Conservation (phyloP, 2,113 vertebrate species). For the Hippocampus zosterae region DNA sequence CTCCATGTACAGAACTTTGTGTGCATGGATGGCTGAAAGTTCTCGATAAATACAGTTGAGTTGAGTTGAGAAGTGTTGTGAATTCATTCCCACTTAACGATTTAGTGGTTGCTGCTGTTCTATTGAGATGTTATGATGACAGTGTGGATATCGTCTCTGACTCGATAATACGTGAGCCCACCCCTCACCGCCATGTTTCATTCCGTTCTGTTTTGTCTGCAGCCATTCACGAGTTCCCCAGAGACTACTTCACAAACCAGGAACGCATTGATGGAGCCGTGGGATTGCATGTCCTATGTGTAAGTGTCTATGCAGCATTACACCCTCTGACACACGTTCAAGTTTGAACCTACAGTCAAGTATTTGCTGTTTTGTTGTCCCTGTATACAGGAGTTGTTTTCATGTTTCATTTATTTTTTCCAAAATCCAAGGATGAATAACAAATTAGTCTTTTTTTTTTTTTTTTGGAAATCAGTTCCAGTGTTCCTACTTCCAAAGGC, state of each 20-base stretch:
- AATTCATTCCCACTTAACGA: background rate
- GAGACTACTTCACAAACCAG: slow-evolving; percentile 86
- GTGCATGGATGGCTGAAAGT: too few relatives aligned
- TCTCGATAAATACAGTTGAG: too few relatives aligned
- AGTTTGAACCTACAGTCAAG: background rate
- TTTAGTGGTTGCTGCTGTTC: background rate
- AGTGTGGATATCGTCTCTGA: background rate
- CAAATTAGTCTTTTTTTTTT: background rate
- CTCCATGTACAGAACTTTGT: too few relatives aligned
- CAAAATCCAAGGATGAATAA: too few relatives aligned
- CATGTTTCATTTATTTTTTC: background rate
- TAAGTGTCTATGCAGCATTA: slow-evolving; percentile 73
- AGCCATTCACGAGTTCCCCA: slow-evolving; percentile 94
- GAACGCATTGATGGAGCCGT: slow-evolving; percentile 86
- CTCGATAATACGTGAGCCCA: background rate
- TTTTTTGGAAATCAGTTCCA: background rate
- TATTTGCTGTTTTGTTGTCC: background rate
- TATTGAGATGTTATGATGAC: background rate
- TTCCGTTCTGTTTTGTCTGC: slow-evolving; percentile 26
- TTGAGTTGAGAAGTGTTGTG: too few relatives aligned
- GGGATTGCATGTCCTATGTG: slow-evolving; percentile 86
- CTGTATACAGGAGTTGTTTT: background rate
- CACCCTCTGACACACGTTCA: background rate
- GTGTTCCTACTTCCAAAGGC: background rate
- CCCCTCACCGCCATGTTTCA: background rate